Conservation (phyloP, 2,797 vertebrate genomes). For the Syngnathus acus region DNA sequence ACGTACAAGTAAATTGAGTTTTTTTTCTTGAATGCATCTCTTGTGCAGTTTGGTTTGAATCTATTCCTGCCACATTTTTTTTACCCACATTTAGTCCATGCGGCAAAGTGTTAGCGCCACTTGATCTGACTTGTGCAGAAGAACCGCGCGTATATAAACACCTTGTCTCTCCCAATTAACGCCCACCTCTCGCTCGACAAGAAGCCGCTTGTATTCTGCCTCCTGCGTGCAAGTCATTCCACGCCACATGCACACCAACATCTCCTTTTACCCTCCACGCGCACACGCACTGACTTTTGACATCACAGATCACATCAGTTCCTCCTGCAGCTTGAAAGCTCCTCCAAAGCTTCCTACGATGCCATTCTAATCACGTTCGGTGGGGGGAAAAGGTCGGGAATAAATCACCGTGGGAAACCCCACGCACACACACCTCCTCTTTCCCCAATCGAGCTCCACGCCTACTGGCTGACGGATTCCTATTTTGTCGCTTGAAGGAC, state of each 20-base stretch:
- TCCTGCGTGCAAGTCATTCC: slow-evolving; percentile 11
- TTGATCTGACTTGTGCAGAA: neutral
- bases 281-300: neutral
- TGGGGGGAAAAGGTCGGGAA: neutral
- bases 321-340: neutral
- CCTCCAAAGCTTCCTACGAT: neutral
- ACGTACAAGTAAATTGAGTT: neutral
- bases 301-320: neutral
- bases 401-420: neutral
- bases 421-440: neutral
- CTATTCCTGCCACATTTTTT: neutral
- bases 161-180: slow-evolving; percentile 43
- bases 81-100: neutral
- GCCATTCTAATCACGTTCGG: neutral
- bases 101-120: neutral
- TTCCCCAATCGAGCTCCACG: neutral
- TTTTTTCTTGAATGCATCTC: neutral
- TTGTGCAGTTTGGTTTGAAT: neutral
- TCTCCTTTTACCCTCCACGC: neutral
- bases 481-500: neutral
- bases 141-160: slow-evolving; percentile 19
- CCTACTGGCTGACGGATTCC: neutral
- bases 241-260: neutral
- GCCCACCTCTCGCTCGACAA: slow-evolving; percentile 42
- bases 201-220: slow-evolving; percentile 21